phyloP scores from a whole-genome alignment of 2,113 vertebrate genomes.

The Rutilus rutilus region DNA sequence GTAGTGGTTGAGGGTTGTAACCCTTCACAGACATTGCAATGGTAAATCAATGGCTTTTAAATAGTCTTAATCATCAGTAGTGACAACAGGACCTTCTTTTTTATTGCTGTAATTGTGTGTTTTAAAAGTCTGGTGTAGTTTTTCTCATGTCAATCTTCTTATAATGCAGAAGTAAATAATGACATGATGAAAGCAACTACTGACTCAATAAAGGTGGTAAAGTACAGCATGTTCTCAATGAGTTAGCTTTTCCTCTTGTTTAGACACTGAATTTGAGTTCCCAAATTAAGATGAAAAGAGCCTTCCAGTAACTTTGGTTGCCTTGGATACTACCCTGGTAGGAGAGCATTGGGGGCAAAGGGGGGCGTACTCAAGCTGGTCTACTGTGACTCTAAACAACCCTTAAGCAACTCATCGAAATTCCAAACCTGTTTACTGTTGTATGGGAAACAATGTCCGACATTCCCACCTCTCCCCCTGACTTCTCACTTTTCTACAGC shows the following conservation, averaged over 20 bases:
- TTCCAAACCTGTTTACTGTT: constrained; percentile 73
- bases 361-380: constrained; percentile 63
- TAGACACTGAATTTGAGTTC: constrained; percentile 27
- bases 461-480: constrained; percentile 44
- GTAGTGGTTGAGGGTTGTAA: background rate
- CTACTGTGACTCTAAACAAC: constrained; percentile 72
- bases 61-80: background rate
- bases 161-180: constrained; percentile 11
- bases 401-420: constrained; percentile 76
- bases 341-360: constrained; percentile 56
- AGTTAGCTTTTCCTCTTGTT: constrained; percentile 18
- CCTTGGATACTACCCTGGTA: constrained; percentile 64
- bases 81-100: background rate
- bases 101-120: background rate
- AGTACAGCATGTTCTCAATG: constrained; percentile 26
- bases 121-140: background rate
- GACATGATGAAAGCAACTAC: constrained; percentile 13
- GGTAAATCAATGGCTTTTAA: background rate
- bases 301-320: constrained; percentile 62
- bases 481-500: constrained; percentile 48
- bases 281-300: constrained; percentile 62
- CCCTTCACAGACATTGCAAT: background rate
- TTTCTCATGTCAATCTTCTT: constrained; percentile 13
- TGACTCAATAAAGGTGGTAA: constrained; percentile 1
- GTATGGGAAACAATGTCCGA: constrained; percentile 67